phyloP scores from a whole-genome alignment of 2,797 vertebrate species.

The Tokudaia muenninki region DNA sequence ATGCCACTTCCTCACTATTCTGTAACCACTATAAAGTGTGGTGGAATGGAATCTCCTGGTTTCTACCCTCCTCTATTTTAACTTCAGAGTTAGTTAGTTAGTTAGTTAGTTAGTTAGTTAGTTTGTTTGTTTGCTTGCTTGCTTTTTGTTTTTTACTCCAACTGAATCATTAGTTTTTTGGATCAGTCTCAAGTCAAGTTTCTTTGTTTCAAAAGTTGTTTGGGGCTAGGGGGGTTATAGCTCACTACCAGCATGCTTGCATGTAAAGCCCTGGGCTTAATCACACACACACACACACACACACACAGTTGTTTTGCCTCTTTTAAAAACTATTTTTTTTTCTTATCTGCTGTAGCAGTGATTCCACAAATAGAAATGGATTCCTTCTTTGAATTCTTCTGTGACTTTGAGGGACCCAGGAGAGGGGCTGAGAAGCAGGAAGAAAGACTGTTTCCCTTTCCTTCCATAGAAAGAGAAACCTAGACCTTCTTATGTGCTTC shows the following conservation, averaged over 20 bases:
- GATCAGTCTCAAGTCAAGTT: background rate
- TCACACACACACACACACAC: background rate
- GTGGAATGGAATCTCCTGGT: background rate
- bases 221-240: background rate
- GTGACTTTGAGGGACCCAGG: background rate
- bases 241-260: background rate
- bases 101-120: background rate
- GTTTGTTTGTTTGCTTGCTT: background rate
- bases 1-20: background rate
- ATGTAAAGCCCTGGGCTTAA: background rate
- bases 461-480: slow-evolving; percentile 12
- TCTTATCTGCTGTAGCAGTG: background rate
- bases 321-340: background rate
- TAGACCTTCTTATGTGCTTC: background rate
- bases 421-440: background rate
- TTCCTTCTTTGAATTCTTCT: background rate
- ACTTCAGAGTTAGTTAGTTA: background rate
- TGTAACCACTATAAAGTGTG: background rate
- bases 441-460: background rate
- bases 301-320: background rate
- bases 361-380: background rate
- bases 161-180: background rate
- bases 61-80: background rate
- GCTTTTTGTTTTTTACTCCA: background rate
- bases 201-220: background rate